These are phyloP conservation scores for Enteromius anoplus DNA, from an alignment of 2,797 vertebrate genomes.

Conservation along the genomic window DNA sequence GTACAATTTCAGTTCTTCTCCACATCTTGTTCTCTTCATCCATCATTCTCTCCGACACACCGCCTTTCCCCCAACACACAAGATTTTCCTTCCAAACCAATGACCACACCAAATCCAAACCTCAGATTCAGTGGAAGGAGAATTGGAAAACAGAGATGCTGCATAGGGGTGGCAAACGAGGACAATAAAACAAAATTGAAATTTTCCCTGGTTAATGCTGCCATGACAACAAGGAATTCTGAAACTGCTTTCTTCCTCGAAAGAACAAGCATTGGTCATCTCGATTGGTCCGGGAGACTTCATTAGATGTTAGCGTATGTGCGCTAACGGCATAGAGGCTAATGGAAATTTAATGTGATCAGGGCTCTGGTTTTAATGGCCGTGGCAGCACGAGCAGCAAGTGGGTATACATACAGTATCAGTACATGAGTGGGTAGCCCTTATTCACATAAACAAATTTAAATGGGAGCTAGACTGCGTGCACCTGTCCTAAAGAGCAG, in stretches of 20 bases:
- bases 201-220: slow-evolving; percentile 57
- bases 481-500: slow-evolving; percentile 11
- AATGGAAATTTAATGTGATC: slow-evolving; percentile 23
- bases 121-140: slow-evolving; percentile 22
- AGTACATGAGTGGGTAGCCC: neutral
- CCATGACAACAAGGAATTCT: slow-evolving; percentile 66
- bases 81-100: slow-evolving; percentile 9
- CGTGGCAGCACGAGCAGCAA: neutral
- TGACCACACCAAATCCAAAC: slow-evolving; percentile 46
- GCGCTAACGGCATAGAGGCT: neutral
- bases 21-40: neutral
- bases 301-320: slow-evolving; percentile 7
- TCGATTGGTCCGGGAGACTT: slow-evolving; percentile 18
- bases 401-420: slow-evolving; percentile 16
- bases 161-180: slow-evolving; percentile 57
- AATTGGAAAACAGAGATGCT: slow-evolving; percentile 51
- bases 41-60: neutral
- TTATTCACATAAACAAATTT: slow-evolving; percentile 37
- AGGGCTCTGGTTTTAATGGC: slow-evolving; percentile 29
- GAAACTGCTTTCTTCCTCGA: slow-evolving; percentile 12
- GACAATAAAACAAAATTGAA: slow-evolving; percentile 54
- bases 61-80: neutral
- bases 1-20: neutral
- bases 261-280: slow-evolving; percentile 8
- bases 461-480: neutral